phyloP scores from a whole-genome alignment of 2,113 vertebrate species.

The Narcine bancroftii region DNA sequence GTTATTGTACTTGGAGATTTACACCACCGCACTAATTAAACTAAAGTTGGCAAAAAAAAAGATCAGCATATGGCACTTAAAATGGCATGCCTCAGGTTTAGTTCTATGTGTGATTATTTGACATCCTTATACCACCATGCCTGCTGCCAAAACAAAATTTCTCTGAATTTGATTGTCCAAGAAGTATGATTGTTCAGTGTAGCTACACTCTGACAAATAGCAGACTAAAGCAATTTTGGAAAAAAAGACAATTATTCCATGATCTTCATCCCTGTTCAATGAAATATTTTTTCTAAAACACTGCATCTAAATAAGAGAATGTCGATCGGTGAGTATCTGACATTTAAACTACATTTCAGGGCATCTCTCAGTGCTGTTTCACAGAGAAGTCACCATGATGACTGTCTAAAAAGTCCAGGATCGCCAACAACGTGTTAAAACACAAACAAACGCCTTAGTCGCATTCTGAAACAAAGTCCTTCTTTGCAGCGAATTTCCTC shows the following conservation, averaged over 20 bases:
- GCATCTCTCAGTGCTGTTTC: not conserved
- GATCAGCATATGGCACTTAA: conserved; percentile 33
- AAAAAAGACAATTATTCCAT: conserved; percentile 1
- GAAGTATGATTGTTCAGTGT: not conserved
- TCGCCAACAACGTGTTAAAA: not conserved
- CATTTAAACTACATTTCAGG: not conserved
- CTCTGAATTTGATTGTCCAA: conserved; percentile 14
- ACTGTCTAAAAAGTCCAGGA: not conserved
- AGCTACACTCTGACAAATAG: not conserved
- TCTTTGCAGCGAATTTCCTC: not conserved
- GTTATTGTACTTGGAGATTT: conserved; percentile 26
- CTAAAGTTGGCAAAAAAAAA: conserved; percentile 22
- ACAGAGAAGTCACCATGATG: not conserved
- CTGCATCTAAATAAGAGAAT: not conserved
- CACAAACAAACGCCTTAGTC: not conserved
- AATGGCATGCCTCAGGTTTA: conserved; percentile 33
- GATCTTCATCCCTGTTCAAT: not conserved
- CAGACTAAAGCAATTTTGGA: not conserved
- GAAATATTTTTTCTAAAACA: not conserved
- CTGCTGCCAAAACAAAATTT: conserved; percentile 18
- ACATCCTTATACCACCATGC: conserved; percentile 30
- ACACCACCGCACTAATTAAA: conserved; percentile 25
- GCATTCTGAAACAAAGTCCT: not conserved
- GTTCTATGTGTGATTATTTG: conserved; percentile 34
- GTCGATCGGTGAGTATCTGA: not conserved